Evolutionary conservation across 2,888 invertebrate genomes (phyloP), one percentile per base, ranked within the genome.

Genomic region (Acronicta leporina): DNA sequence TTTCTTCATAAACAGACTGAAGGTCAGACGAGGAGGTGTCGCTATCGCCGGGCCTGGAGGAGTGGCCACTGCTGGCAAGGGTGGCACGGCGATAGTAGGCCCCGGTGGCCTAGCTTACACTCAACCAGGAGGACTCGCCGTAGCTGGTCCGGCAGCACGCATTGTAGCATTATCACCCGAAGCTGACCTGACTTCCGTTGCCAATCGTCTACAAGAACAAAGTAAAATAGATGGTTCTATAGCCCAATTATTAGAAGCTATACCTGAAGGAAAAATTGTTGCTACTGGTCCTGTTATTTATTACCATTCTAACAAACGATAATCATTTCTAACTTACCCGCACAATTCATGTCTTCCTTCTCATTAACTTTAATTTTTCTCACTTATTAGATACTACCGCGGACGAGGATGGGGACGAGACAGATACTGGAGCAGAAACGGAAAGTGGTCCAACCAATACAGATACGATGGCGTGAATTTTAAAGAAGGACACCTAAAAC

Each of bases 1-100:
- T 2, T 96, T 97, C 68, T 96, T 96, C 67, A 96, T 97, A 59
- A 96, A 96, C 71, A 95, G 95, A 73, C 83, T 97, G 25, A 96
- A 96, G 85, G 97, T 97, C 16, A 94, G 96, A 63, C 95, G 95
- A 84, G 97, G 97, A 3, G 97, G 97, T 14, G 97, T 97, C 7
- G 97, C 97, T 0, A 97, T 97, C 52, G 97, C 97, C 2, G 97
- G 97, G 0, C 97, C 97, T 0, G 97, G 97, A n/a, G 97, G 97
- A 38, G 96, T 97, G 11, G 97, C 97, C 0, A 97, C 97, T 0
- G 97, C 97, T 1, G 97, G 97, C 13, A 96, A 96, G 80, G 97
- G 97, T 8, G 97, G 97, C 6, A 97, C 97, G 0, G 97, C 97
- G 0, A 96, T 97, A 56, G 97, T 97, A 4, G 97, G 97, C 0